phyloP scores from a whole-genome alignment of 2,888 invertebrate species.

The Erebia palarica region DNA sequence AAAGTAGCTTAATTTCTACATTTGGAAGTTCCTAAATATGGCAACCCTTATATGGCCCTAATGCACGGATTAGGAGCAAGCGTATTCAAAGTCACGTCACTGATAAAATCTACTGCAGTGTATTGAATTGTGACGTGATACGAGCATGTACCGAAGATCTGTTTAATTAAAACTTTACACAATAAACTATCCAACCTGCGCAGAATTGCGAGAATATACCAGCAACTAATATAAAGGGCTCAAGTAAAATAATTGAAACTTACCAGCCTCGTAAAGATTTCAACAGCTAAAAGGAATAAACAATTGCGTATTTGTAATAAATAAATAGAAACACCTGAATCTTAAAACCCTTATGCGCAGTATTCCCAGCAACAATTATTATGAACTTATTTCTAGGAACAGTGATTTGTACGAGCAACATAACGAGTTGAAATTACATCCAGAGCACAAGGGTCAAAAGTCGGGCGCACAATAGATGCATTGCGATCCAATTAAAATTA shows the following conservation, averaged over 20 bases:
- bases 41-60: conserved; percentile 28
- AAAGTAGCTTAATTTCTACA: no score
- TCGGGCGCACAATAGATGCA: conserved; percentile 54
- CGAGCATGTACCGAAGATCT: conserved; percentile 1
- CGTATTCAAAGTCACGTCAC: conserved; percentile 44
- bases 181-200: not conserved
- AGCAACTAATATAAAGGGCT: not conserved
- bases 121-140: conserved; percentile 32
- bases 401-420: conserved; percentile 39
- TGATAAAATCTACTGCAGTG: conserved; percentile 36
- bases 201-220: not conserved
- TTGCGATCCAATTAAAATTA: conserved; percentile 77
- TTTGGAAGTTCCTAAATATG: not conserved
- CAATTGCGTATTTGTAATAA: not conserved
- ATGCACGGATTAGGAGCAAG: conserved; percentile 54
- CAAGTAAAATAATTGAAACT: not conserved
- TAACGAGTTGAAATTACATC: conserved; percentile 48
- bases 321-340: conserved; percentile 8
- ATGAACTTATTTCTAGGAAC: conserved; percentile 32
- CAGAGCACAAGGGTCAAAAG: conserved; percentile 63
- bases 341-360: not conserved
- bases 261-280: not conserved
- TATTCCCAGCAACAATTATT: conserved; percentile 21
- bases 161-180: not conserved
- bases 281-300: not conserved